Evolutionary conservation across 2,113 vertebrate species (phyloP).

Genomic region (Coracopsis vasa): DNA sequence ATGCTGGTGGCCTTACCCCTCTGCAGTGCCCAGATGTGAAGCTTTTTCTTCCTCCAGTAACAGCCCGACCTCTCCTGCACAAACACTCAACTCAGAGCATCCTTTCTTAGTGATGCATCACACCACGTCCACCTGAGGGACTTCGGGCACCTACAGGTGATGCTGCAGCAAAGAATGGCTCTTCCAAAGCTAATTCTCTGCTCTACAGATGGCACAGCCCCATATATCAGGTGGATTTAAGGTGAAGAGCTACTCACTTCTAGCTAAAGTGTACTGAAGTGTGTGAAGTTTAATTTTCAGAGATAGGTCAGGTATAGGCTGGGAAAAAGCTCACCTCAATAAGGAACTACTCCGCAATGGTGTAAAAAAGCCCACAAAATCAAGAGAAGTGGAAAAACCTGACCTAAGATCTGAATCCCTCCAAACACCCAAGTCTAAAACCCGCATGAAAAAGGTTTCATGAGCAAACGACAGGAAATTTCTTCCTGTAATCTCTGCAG

Average conservation of each 20-base stretch:
- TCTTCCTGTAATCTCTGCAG: neutral
- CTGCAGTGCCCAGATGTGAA: neutral
- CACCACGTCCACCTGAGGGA: neutral
- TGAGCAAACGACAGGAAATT: neutral
- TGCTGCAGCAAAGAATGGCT: neutral
- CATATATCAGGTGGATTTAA: neutral
- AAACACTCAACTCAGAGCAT: neutral
- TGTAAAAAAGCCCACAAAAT: neutral
- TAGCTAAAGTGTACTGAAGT: neutral
- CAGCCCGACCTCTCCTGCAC: neutral
- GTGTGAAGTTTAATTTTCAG: neutral
- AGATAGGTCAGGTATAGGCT: neutral
- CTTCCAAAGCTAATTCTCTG: neutral
- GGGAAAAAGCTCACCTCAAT: neutral
- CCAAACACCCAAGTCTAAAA: neutral
- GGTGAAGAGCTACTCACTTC: neutral
- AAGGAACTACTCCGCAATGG: neutral
- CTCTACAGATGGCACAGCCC: neutral
- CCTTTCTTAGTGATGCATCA: neutral
- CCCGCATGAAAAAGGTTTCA: neutral
- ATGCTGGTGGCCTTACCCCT: neutral
- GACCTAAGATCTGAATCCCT: neutral
- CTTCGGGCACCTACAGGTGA: neutral
- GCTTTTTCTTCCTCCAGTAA: neutral
- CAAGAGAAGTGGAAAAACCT: neutral